Evolutionary conservation across 2,888 invertebrate genomes (phyloP).

Genomic region (Nymphalis c-album): DNA sequence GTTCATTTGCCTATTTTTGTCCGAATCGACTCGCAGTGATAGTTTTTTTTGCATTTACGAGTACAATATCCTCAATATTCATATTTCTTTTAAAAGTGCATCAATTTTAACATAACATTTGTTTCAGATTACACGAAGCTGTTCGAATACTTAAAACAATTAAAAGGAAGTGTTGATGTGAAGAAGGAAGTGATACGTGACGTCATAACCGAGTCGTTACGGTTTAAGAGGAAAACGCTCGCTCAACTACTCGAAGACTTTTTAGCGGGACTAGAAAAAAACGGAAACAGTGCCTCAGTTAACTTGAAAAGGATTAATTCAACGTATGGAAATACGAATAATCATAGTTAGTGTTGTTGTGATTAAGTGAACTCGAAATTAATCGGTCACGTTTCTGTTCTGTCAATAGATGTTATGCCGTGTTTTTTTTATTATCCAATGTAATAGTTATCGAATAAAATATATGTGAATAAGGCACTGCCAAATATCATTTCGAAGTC

Average conservation of each 20-base stretch:
- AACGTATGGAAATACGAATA: conserved; percentile 61
- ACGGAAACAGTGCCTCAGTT: conserved; percentile 74
- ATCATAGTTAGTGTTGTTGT: conserved; percentile 66
- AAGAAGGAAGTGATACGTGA: conserved; percentile 86
- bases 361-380: conserved; percentile 39
- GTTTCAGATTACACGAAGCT: conserved; percentile 85
- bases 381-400: conserved; percentile 10
- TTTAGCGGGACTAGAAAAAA: conserved; percentile 75
- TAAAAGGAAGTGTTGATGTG: conserved; percentile 86
- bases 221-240: conserved; percentile 88
- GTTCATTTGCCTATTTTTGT: too few species aligned
- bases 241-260: conserved; percentile 86
- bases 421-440: conserved; percentile 22
- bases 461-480: conserved; percentile 15
- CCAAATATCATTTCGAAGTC: conserved; percentile 12
- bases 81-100: background rate
- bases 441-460: conserved; percentile 15
- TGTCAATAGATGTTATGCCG: background rate
- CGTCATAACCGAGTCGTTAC: conserved; percentile 87
- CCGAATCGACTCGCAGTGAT: too few species aligned
- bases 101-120: background rate
- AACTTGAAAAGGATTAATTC: conserved; percentile 63
- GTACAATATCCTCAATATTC: too few species aligned
- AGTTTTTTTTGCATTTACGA: too few species aligned
- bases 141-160: conserved; percentile 85